These are phyloP conservation scores for Brassicogethes aeneus DNA, from an alignment of 2,888 invertebrate genomes.

Conservation along the genomic window DNA sequence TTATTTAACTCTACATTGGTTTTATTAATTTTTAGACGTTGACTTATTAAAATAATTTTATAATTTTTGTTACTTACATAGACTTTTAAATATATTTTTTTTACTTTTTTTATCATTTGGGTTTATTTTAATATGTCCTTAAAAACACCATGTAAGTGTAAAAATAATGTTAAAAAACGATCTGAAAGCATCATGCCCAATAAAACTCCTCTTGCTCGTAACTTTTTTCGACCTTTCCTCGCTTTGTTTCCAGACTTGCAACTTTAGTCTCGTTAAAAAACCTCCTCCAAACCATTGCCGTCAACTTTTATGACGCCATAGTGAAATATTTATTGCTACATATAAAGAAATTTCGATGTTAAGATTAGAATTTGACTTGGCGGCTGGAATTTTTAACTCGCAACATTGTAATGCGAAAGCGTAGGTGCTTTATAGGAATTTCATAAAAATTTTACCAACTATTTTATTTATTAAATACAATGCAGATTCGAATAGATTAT, in stretches of 20 bases:
- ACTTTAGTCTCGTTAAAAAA: constrained; percentile 28
- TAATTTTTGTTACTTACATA: too few species aligned
- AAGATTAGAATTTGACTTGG: constrained; percentile 21
- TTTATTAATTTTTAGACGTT: too few species aligned
- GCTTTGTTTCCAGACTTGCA: constrained; percentile 24
- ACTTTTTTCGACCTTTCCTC: constrained; percentile 29
- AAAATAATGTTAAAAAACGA: constrained; percentile 24
- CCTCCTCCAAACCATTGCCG: constrained; percentile 27
- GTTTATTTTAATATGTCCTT: constrained; percentile 26
- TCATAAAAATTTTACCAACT: too few species aligned
- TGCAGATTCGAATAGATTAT: too few species aligned
- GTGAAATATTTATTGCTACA: constrained; percentile 30
- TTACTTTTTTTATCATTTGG: too few species aligned
- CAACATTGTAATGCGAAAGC: constrained; percentile 6
- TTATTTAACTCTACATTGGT: too few species aligned
- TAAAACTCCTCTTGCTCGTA: constrained; percentile 24
- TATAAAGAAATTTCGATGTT: constrained; percentile 29
- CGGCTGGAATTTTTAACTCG: too few species aligned
- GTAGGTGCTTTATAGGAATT: too few species aligned
- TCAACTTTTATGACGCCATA: constrained; percentile 31
- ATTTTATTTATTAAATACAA: too few species aligned
- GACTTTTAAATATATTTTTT: too few species aligned
- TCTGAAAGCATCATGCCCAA: constrained; percentile 22
- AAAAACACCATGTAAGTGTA: constrained; percentile 23
- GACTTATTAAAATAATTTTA: too few species aligned